Evolutionary conservation across 2,888 invertebrate genomes (phyloP).

Genomic region (Oasisia sp.): DNA sequence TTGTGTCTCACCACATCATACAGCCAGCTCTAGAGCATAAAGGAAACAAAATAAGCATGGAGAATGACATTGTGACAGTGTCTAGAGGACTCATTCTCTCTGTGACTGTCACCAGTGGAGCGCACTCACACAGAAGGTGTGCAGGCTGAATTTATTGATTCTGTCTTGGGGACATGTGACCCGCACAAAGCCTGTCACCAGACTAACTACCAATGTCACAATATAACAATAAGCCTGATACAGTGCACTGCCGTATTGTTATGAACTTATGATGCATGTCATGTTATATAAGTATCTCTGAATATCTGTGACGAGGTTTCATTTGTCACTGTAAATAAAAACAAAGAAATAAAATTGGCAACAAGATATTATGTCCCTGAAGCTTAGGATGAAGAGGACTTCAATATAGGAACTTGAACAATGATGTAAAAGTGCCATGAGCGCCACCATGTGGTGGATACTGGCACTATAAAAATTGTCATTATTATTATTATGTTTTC

Average conservation of each 20-base stretch:
- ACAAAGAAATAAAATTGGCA: too few species aligned
- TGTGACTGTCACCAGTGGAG: background rate
- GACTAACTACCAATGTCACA: background rate
- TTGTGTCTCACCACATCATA: background rate
- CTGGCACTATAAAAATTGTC: too few species aligned
- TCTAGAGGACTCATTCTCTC: background rate
- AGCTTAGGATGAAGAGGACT: too few species aligned
- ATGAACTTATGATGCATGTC: background rate
- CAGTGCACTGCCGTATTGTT: background rate
- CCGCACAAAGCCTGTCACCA: background rate
- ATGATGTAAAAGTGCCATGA: too few species aligned
- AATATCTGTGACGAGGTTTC: too few species aligned
- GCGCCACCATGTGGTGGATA: too few species aligned
- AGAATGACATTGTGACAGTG: background rate
- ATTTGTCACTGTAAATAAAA: too few species aligned
- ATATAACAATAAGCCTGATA: background rate
- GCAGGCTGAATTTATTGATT: background rate
- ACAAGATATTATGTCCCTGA: too few species aligned
- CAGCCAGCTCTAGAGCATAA: background rate
- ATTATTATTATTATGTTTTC: too few species aligned
- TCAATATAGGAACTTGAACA: too few species aligned
- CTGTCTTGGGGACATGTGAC: background rate
- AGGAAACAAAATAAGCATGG: background rate
- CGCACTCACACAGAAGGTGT: background rate
- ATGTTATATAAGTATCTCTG: background rate